Conservation (phyloP, 2,888 invertebrate genomes). For the Xanthorhoe spadicearia region DNA sequence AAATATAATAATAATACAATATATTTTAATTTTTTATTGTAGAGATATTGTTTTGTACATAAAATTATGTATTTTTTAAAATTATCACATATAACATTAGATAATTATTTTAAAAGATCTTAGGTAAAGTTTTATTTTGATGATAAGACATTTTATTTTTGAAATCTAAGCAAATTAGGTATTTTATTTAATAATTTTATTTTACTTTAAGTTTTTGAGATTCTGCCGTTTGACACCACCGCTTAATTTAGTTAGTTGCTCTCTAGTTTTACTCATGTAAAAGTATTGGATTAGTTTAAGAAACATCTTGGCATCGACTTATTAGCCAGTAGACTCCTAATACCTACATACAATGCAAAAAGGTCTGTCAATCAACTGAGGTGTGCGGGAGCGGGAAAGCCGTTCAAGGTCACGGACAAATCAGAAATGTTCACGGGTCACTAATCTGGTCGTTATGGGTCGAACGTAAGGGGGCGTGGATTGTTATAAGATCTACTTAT, state of each 20-base stretch:
- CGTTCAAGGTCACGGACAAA: too few relatives aligned
- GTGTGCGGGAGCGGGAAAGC: too few relatives aligned
- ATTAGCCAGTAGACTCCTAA: too few relatives aligned
- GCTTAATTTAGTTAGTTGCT: conserved; percentile 22
- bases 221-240: conserved; percentile 36
- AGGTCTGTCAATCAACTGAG: too few relatives aligned
- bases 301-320: conserved; percentile 1
- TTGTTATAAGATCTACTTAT: too few relatives aligned
- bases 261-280: conserved; percentile 16
- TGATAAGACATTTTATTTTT: conserved; percentile 40
- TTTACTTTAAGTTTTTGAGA: conserved; percentile 32
- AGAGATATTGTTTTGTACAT: conserved; percentile 36
- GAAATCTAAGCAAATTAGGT: conserved; percentile 24
- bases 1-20: conserved; percentile 9
- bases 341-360: too few relatives aligned
- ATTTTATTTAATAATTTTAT: conserved; percentile 30
- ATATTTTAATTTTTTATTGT: conserved; percentile 11
- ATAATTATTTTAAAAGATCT: conserved; percentile 32
- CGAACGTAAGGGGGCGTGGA: too few relatives aligned
- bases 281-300: not conserved
- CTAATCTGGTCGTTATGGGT: too few relatives aligned
- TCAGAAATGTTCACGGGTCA: too few relatives aligned
- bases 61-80: conserved; percentile 37
- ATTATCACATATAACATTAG: conserved; percentile 36
- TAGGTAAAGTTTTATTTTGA: conserved; percentile 37